Percentiles rank a stretch among this genome's conserved stretches.
phyloP scores from a whole-genome alignment of 2,797 vertebrate genomes.

The Taeniopygia guttata region DNA sequence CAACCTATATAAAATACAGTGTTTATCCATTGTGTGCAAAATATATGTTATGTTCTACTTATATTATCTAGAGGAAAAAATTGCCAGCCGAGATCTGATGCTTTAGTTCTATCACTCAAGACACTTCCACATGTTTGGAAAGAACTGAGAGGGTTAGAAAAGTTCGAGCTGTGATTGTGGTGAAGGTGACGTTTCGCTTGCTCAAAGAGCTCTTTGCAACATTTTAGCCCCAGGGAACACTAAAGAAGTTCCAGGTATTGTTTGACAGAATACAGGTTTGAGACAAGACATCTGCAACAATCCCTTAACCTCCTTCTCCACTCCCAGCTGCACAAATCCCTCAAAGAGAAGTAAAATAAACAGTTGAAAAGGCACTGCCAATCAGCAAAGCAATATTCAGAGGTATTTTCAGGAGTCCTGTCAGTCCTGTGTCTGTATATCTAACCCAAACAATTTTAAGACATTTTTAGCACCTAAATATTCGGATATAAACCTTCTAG shows the following conservation, averaged over 20 bases:
- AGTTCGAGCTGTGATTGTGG: background rate
- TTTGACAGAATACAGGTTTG: background rate
- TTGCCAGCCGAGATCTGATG: background rate
- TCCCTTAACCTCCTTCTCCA: background rate
- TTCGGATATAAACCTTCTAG: background rate
- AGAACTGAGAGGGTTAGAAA: background rate
- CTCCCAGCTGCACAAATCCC: background rate
- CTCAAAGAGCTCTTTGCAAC: background rate
- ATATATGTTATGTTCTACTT: background rate
- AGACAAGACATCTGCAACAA: conserved; percentile 13
- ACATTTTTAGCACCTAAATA: background rate
- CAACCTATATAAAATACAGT: background rate
- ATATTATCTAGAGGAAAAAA: background rate
- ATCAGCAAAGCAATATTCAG: background rate
- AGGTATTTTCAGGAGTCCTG: background rate
- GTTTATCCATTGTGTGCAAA: background rate
- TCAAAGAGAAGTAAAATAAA: background rate
- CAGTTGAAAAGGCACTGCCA: background rate
- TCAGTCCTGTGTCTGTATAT: background rate
- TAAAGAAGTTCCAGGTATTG: background rate
- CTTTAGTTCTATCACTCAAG: background rate
- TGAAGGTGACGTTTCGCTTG: background rate
- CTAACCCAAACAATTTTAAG: background rate
- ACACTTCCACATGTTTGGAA: background rate
- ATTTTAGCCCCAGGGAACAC: background rate